Percentiles rank a stretch among this genome's conserved stretches.
phyloP scores from a whole-genome alignment of 2,888 invertebrate genomes.

The Oxystoma pomonae region DNA sequence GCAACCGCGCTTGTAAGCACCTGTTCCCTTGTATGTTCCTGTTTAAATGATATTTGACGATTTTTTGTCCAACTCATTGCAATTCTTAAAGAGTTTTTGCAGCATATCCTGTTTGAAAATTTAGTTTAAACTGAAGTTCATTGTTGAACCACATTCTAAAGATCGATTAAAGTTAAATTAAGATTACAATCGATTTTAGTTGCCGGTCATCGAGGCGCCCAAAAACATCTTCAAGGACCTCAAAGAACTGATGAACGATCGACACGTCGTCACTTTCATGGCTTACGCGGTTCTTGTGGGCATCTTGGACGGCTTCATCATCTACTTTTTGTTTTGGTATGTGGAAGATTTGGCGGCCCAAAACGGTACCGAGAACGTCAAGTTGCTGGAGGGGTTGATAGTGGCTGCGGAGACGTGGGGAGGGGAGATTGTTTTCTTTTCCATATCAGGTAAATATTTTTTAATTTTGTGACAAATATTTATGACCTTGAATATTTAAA shows the following conservation, averaged over 20 bases:
- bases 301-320: slow-evolving; percentile 73
- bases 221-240: slow-evolving; percentile 67
- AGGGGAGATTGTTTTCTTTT: slow-evolving; percentile 75
- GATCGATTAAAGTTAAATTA: slow-evolving; percentile 5
- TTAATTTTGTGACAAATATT: not conserved
- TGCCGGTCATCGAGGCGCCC: slow-evolving; percentile 65
- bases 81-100: too few relatives aligned
- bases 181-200: slow-evolving; percentile 46
- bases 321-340: slow-evolving; percentile 82
- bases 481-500: too few relatives aligned
- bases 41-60: too few relatives aligned
- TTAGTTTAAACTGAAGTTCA: too few relatives aligned
- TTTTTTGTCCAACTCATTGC: too few relatives aligned
- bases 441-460: slow-evolving; percentile 56
- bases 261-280: slow-evolving; percentile 65
- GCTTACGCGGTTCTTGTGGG: slow-evolving; percentile 72
- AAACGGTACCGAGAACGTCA: slow-evolving; percentile 62
- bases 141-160: not conserved
- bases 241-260: slow-evolving; percentile 57
- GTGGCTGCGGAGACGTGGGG: slow-evolving; percentile 76
- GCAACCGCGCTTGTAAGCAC: too few relatives aligned
- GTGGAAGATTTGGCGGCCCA: slow-evolving; percentile 68
- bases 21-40: too few relatives aligned
- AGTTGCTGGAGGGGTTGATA: slow-evolving; percentile 74
- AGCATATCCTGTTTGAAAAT: too few relatives aligned